A percentile compares a stretch with the other conserved stretches of the same genome.
Evolutionary conservation across 2,888 invertebrate species (phyloP).

Genomic region (Melipona bicolor): DNA sequence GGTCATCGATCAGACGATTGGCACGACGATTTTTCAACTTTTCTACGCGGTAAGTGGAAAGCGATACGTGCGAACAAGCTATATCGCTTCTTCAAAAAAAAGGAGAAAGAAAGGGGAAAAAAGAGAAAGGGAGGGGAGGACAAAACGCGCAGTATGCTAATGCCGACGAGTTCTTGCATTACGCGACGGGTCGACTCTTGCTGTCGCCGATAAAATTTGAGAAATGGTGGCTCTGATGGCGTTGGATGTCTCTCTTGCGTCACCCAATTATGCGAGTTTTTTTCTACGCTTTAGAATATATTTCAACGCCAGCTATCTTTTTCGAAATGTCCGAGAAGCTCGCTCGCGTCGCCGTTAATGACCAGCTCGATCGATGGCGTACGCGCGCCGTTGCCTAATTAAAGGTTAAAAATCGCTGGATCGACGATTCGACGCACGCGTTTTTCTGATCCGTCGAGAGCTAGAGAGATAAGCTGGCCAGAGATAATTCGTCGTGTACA

Average conservation of each 20-base stretch:
- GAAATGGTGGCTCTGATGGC: conserved; percentile 19
- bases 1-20: background rate
- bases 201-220: conserved; percentile 29
- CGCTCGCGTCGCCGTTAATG: background rate
- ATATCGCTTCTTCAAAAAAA: background rate
- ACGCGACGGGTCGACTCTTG: conserved; percentile 5
- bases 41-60: background rate
- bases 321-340: too few relatives aligned
- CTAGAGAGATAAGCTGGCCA: background rate
- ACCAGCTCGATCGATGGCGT: too few relatives aligned
- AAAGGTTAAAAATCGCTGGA: background rate
- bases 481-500: conserved; percentile 20
- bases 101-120: fast-evolving
- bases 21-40: background rate
- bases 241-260: conserved; percentile 16
- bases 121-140: background rate
- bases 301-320: background rate
- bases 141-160: background rate
- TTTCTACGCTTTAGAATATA: background rate
- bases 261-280: conserved; percentile 5
- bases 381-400: background rate
- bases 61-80: background rate
- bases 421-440: too few relatives aligned
- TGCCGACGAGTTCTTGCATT: background rate
- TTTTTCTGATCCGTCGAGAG: too few relatives aligned